These are phyloP conservation scores for Halesus radiatus DNA, from an alignment of 1,140 invertebrate genomes.

Conservation along the genomic window DNA sequence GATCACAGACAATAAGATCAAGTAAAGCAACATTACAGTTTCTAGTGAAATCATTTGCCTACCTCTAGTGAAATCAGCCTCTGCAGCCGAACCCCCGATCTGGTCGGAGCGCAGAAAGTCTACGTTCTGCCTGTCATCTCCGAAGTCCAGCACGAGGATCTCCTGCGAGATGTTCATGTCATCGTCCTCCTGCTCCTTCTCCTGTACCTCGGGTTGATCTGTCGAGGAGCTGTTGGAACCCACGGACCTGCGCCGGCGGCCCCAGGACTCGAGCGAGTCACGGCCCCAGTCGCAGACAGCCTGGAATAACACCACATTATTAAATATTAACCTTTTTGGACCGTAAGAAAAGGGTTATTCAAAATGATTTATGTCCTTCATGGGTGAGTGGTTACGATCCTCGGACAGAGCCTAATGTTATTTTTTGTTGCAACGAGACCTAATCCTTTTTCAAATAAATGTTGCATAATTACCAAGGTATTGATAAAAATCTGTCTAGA, in stretches of 20 bases:
- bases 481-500: no score
- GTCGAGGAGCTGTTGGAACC: constrained; percentile 59
- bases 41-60: no score
- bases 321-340: no score
- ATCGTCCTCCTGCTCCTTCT: constrained; percentile 77
- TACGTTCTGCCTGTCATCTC: constrained; percentile 85
- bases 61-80: constrained; percentile 83
- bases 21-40: no score
- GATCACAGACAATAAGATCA: no score
- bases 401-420: no score
- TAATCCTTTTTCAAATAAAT: no score
- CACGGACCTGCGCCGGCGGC: constrained; percentile 85
- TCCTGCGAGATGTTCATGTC: constrained; percentile 96
- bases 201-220: constrained; percentile 56
- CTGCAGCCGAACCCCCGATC: constrained; percentile 70
- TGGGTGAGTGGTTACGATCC: no score
- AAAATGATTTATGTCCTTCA: no score
- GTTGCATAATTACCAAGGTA: no score
- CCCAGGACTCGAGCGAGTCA: constrained; percentile 91
- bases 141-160: constrained; percentile 92
- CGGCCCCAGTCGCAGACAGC: constrained; percentile 90
- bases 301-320: constrained; percentile 64
- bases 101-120: constrained; percentile 83
- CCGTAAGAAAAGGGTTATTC: no score
- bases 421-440: no score